These are phyloP conservation scores for Chamaea fasciata DNA, from an alignment of 2,113 vertebrate genomes.

Conservation along the genomic window DNA sequence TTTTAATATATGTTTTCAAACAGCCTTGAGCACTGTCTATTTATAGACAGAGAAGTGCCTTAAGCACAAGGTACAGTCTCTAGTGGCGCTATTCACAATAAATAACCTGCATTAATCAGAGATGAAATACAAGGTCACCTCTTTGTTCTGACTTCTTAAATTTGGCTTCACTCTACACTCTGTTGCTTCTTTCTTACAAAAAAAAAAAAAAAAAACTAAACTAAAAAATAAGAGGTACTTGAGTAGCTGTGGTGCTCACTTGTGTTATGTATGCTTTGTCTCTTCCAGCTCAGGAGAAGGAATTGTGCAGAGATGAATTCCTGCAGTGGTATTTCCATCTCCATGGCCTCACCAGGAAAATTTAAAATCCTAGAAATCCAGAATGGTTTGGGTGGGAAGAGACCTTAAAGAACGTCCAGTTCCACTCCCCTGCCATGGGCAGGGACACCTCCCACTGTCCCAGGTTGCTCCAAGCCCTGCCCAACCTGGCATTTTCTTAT, in stretches of 20 bases:
- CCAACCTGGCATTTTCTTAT: neutral
- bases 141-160: neutral
- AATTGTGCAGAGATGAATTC: neutral
- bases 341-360: neutral
- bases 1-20: neutral
- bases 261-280: neutral
- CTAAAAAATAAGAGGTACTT: neutral
- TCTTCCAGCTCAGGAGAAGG: neutral
- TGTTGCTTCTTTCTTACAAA: neutral
- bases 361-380: neutral
- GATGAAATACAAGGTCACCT: neutral
- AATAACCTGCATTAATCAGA: neutral
- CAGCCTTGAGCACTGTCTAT: neutral
- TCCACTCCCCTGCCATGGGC: neutral
- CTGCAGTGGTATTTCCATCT: neutral
- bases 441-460: neutral
- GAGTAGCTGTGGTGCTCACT: neutral
- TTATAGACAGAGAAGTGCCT: neutral
- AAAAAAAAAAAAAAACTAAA: no score
- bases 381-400: neutral
- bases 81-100: neutral
- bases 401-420: neutral
- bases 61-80: neutral
- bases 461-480: fast-evolving
- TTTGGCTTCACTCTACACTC: neutral